Evolutionary conservation across 2,797 vertebrate genomes (phyloP), one percentile per base, ranked within the genome.

Genomic region (Cossypha dichroa): DNA sequence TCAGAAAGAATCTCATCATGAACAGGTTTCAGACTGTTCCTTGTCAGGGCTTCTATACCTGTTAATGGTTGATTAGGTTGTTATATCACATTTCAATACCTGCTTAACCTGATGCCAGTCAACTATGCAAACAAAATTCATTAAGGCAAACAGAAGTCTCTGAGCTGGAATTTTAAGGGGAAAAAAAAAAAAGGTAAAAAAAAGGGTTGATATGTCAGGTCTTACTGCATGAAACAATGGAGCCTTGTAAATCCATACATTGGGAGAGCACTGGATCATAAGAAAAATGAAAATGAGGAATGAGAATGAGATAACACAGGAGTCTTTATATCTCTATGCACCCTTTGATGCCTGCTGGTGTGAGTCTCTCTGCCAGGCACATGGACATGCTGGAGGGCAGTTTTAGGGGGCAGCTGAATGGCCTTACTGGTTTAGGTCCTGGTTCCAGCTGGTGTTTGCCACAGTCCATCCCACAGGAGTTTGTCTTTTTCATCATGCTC

Each of bases 1-100:
- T 97, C 96, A 95, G 95, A 96, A 93, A 96, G 88, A 94, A 95
- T 93, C 62, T 88, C 73, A 90, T 96, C 96, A 88, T 55, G 94
- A 97, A 69, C 82, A 46, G 76, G 73, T 97, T 94, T 95, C 75
- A 93, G 89, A 83, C 89, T 78, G 18, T 84, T 94, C 86, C 95
- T 97, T 97, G 93, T 96, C 92, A 69, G 88, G 75, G 90, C 77
- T 96, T 94, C 96, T 73, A 59, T 95, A 96, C 94, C 96, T 96
- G 87, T 96, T 96, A 96, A 95, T 58, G 73, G 94, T 89, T 91
- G 96, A 96, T 97, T 96, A 85, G 91, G 92, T 74, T 88, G 91
- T 97, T 96, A 94, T 85, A 87, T 92, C 94, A 87, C 85, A 93
- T 82, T 88, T 87, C 86, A 90, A 55, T 93, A 93, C 91, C 95